Base-by-base conservation (phyloP, 2,113 vertebrate genomes). In the Psilopogon haemacephalus region DNA sequence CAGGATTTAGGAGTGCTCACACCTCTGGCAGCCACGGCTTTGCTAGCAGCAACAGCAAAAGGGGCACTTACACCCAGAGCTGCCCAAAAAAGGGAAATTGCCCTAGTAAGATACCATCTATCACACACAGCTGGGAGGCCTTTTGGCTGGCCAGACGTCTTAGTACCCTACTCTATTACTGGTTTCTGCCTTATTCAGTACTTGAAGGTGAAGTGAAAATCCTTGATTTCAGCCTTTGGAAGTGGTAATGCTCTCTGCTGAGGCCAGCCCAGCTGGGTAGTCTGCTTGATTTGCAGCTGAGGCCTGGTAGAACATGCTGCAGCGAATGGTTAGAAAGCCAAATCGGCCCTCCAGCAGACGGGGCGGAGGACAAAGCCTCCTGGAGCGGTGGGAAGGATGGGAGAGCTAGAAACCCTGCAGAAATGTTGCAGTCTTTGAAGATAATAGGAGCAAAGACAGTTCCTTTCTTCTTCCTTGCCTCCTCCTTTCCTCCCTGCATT, bases 401-500 rank as follows among this genome's bases (percentile, higher is more conserved):
- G 30, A 90, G 81, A 88, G 71, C 37, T 44, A 26, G 75, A 74
- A 88, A 33, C 63, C 27, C 87, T 68, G 28, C 68, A 95, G 91
- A 92, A 95, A 71, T 6, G 24, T 15, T 71, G 52, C 48, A 27
- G 72, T 17, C 92, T 94, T 87, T 77, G 83, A 79, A 93, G 93
- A 78, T 54, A 90, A 78, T 5, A 71, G 74, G 54, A 88, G 62
- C 56, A 79, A 71, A 91, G 83, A 76, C 32, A 71, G 60, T 19
- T 60, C 64, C 60, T 93, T 91, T 83, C 84, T 93, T 78, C 69
- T 90, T 69, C 71, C 64, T 77, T 60, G 54, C 65, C 74, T 94
- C 73, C 58, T 94, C 80, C 86, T 91, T 89, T 79, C 62, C 69
- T 91, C 79, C 59, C 72, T 69, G 88, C 50, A 13, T 89, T 95